Percentiles rank a stretch among this genome's conserved stretches.
phyloP scores from a whole-genome alignment of 1,140 invertebrate genomes.

The Papilio polyxenes region DNA sequence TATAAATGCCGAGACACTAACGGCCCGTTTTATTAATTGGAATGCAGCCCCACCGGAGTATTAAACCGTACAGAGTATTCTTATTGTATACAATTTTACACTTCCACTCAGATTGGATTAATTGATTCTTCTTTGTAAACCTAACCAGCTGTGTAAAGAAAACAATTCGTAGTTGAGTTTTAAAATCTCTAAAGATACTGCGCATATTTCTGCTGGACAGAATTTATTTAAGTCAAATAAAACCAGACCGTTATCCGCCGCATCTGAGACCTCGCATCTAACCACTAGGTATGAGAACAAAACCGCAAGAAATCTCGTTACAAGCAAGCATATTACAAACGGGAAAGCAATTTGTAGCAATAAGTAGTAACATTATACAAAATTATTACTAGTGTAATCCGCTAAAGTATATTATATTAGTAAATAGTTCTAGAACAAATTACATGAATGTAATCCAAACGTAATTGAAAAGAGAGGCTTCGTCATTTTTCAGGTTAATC shows the following conservation, averaged over 20 bases:
- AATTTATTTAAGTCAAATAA: not conserved
- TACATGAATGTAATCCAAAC: not conserved
- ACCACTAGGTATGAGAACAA: not conserved
- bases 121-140: too few relatives aligned
- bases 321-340: not conserved
- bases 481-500: not conserved
- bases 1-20: conserved; percentile 3
- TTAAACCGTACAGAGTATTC: not conserved
- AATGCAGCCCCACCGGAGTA: not conserved
- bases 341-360: conserved; percentile 2
- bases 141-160: too few relatives aligned
- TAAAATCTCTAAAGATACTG: not conserved
- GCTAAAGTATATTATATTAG: not conserved
- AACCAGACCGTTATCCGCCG: conserved; percentile 6
- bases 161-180: too few relatives aligned
- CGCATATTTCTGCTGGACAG: not conserved
- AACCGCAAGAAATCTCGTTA: not conserved
- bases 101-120: too few relatives aligned
- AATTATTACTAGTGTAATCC: not conserved
- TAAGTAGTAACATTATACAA: not conserved
- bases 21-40: conserved; percentile 30
- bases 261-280: conserved; percentile 10
- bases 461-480: not conserved
- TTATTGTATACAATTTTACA: too few relatives aligned
- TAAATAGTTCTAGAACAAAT: not conserved